A percentile compares a stretch with the other conserved stretches of the same genome.
phyloP scores from a whole-genome alignment of 2,888 invertebrate species.

The Zhengitettix transpicula region DNA sequence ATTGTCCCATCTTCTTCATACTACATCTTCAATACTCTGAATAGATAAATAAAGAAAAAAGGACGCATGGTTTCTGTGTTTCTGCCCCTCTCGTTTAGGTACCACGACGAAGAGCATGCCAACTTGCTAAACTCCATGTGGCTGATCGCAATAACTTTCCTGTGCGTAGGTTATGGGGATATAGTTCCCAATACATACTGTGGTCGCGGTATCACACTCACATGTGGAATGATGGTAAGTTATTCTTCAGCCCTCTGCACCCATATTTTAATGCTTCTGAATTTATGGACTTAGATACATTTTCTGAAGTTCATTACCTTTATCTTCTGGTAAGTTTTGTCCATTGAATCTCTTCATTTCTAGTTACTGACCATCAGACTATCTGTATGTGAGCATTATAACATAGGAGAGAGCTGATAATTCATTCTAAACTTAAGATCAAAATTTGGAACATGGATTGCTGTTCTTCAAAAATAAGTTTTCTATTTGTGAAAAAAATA shows the following conservation, averaged over 20 bases:
- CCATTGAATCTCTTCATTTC: not conserved
- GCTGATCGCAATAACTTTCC: conserved; percentile 99
- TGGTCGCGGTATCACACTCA: conserved; percentile 97
- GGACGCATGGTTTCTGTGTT: not conserved
- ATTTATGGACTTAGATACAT: no score
- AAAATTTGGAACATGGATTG: no score
- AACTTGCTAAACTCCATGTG: conserved; percentile 99
- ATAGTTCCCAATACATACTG: conserved; percentile 99
- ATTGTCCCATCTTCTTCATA: not conserved
- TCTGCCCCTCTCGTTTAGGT: conserved; percentile 40
- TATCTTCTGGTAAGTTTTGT: no score
- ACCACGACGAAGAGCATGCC: conserved; percentile 96
- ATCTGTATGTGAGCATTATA: no score
- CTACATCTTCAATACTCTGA: not conserved
- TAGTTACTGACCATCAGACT: no score
- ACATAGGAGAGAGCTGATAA: no score
- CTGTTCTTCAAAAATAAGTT: no score
- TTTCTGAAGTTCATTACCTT: no score
- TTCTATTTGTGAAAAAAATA: no score
- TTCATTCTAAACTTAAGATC: no score
- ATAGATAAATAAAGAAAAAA: not conserved
- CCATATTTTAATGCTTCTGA: no score
- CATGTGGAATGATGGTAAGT: conserved; percentile 99
- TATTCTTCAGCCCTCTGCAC: not conserved
- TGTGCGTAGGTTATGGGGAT: conserved; percentile 99